These are phyloP conservation scores for Oxystoma pomonae DNA, from an alignment of 2,888 invertebrate genomes.

Conservation along the genomic window DNA sequence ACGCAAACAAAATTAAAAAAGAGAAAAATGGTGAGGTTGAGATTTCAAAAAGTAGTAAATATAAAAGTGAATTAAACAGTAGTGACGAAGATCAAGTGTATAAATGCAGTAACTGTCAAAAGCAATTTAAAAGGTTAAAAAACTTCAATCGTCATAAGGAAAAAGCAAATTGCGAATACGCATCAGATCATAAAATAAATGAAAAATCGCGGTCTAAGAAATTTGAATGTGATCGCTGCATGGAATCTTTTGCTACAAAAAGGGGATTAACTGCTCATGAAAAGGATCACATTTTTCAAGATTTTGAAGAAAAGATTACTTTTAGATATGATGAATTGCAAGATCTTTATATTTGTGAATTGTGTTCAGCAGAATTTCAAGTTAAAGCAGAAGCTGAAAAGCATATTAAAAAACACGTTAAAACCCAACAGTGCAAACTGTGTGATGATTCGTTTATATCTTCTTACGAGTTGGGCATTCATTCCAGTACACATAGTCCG, in stretches of 20 bases:
- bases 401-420: constrained; percentile 14
- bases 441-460: constrained; percentile 15
- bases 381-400: constrained; percentile 24
- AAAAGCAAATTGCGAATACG: neutral
- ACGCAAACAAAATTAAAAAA: neutral
- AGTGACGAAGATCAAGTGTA: neutral
- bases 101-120: neutral
- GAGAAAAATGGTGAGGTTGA: neutral
- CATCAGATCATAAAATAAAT: neutral
- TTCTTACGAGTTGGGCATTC: constrained; percentile 20
- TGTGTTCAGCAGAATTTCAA: constrained; percentile 35
- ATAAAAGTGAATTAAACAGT: neutral
- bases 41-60: no score
- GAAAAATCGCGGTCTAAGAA: neutral
- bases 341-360: constrained; percentile 35
- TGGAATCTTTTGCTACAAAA: constrained; percentile 10
- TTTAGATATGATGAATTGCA: constrained; percentile 36
- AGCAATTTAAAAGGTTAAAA: neutral
- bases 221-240: constrained; percentile 8
- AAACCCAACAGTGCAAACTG: constrained; percentile 7
- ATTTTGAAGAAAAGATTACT: constrained; percentile 19
- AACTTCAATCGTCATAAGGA: neutral
- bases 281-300: constrained; percentile 12
- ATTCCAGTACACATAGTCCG: constrained; percentile 16
- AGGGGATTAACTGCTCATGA: constrained; percentile 14